Evolutionary conservation across 23 tunicate genomes (phyloP), one percentile per base, ranked within the genome.

Genomic region (Botrylloides violaceus): DNA sequence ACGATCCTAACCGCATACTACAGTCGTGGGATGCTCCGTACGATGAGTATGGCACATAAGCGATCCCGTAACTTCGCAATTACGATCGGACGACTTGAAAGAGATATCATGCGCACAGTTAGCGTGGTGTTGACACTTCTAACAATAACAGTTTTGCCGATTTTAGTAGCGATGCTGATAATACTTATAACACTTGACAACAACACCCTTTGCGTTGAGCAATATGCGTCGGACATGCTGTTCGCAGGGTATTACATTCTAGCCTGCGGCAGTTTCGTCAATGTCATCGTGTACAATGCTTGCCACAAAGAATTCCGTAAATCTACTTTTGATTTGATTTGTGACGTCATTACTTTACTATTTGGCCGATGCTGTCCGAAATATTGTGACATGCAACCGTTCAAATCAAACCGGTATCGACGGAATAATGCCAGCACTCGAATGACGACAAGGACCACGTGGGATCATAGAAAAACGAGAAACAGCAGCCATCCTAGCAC

Each of bases 251-350:
- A 62, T 26, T 70, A 77, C 65, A 38, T 90, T 7, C 36, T 79
- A 23, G 65, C 76, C 0, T 78, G 82, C 66, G 85, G 90, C 12
- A 74, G 90, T 26, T 90, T 90, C 61, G 0, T 76, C 2, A 90
- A 90, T 77, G 85, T 90, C 34, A 71, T 90, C 29, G 73, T 90
- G 1, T 90, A 90, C 82, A 90, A 83, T 73, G 81, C 80, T 20
- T 79, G 79, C 75, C 81, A 90, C 79, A 83, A 79, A 49, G 90
- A 90, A 36, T 90, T 90, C 66, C 83, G 90, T 20, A 61, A 58
- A 22, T 83, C 97, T 12, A 63, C 32, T 0, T 25, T 25, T n/a
- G 70, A 58, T 3, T 75, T 85, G 3, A 48, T 75, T 0, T 49
- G 66, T 33, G 79, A 71, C 63, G 36, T 71, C 3, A 30, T 57